Evolutionary conservation across 2,888 invertebrate species (phyloP).

Genomic region (Eristalis intricaria): DNA sequence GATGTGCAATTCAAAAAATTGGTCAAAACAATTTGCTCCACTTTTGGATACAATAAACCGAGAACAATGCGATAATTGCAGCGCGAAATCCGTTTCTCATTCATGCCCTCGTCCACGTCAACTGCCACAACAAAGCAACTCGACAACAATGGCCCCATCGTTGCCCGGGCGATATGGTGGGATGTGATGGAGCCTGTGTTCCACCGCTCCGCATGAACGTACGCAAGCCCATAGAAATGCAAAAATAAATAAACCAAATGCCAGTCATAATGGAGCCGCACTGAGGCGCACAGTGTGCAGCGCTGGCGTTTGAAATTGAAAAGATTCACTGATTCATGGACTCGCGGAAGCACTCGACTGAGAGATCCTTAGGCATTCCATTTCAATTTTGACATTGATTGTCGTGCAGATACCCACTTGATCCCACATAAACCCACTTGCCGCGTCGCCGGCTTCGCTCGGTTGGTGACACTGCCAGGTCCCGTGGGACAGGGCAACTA

Average conservation of each 20-base stretch:
- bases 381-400: not conserved
- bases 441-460: not conserved
- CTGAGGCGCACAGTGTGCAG: not conserved
- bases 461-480: not conserved
- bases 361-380: not conserved
- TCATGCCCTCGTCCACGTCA: constrained; percentile 26
- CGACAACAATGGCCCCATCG: constrained; percentile 2
- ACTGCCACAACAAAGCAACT: constrained; percentile 12
- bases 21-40: constrained; percentile 62
- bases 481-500: not conserved
- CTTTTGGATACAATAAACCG: constrained; percentile 55
- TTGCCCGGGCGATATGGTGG: not conserved
- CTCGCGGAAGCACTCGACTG: not conserved
- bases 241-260: constrained; percentile 29
- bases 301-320: constrained; percentile 24
- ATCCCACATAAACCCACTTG: not conserved
- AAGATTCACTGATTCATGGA: constrained; percentile 23
- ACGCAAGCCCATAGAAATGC: constrained; percentile 27
- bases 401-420: not conserved
- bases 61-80: constrained; percentile 64
- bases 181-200: not conserved
- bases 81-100: constrained; percentile 49
- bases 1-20: constrained; percentile 48
- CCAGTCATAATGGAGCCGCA: constrained; percentile 28
- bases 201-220: not conserved